A percentile compares a stretch with the other conserved stretches of the same genome.
phyloP scores from a whole-genome alignment of 2,797 vertebrate species.

The Lophotriccus pileatus region DNA sequence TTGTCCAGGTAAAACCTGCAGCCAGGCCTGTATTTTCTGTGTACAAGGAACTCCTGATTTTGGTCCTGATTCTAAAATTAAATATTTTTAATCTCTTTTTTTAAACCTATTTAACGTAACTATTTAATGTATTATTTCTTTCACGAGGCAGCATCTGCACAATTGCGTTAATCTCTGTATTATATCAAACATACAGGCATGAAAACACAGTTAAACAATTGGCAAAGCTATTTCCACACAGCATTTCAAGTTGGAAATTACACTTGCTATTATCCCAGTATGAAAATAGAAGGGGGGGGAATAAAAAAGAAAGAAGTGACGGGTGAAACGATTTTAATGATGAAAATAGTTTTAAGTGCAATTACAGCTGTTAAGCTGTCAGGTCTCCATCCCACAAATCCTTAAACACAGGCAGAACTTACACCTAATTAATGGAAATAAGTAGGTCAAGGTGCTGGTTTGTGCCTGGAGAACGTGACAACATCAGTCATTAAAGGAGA shows the following conservation, averaged over 20 bases:
- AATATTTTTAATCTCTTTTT: neutral
- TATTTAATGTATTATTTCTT: neutral
- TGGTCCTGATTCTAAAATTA: neutral
- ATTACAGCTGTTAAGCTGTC: constrained; percentile 28
- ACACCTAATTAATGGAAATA: neutral
- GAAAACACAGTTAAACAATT: neutral
- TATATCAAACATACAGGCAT: neutral
- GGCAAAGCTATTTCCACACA: neutral
- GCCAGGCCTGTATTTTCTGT: neutral
- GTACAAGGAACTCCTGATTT: neutral
- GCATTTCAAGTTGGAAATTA: neutral
- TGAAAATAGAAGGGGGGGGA: neutral
- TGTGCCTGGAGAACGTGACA: neutral
- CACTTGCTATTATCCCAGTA: neutral
- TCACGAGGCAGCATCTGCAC: neutral
- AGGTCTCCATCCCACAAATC: constrained; percentile 4
- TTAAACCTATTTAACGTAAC: neutral
- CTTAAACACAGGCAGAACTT: neutral
- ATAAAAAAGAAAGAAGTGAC: neutral
- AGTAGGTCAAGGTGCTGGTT: neutral
- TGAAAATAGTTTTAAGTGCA: neutral
- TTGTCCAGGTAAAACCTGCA: neutral
- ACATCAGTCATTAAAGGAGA: neutral
- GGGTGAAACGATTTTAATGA: neutral
- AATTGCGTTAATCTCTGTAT: neutral